These are phyloP conservation scores for Crossocerus cetratus DNA, from an alignment of 2,888 invertebrate species.

Conservation along the genomic window DNA sequence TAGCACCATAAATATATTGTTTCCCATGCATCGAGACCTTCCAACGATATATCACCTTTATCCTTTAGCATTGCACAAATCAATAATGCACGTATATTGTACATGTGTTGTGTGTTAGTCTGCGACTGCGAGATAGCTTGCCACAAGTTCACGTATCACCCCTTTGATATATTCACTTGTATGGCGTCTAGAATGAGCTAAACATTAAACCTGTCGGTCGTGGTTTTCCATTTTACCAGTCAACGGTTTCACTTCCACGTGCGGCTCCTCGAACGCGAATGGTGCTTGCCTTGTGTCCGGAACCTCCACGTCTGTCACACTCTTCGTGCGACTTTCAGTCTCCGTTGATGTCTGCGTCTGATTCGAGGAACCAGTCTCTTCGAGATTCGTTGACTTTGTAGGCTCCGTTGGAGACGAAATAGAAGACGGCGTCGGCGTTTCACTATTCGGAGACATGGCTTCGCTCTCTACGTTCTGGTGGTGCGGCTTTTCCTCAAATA, in stretches of 20 bases:
- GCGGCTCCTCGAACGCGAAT: conserved; percentile 55
- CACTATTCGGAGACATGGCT: conserved; percentile 67
- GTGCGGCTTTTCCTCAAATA: conserved; percentile 86
- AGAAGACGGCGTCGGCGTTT: conserved; percentile 70
- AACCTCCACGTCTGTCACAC: conserved; percentile 55
- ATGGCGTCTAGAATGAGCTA: conserved; percentile 53
- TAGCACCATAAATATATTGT: conserved; percentile 42
- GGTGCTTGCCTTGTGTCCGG: conserved; percentile 69
- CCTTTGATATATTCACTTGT: conserved; percentile 57
- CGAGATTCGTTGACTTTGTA: conserved; percentile 71
- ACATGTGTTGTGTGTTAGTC: conserved; percentile 16
- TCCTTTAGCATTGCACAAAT: conserved; percentile 38
- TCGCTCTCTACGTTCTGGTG: conserved; percentile 71
- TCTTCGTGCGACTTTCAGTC: conserved; percentile 56
- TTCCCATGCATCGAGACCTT: conserved; percentile 3
- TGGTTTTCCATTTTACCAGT: conserved; percentile 60
- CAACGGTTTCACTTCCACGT: conserved; percentile 62
- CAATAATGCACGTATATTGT: conserved; percentile 36
- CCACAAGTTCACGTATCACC: conserved; percentile 54
- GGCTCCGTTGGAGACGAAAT: conserved; percentile 72
- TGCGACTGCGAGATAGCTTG: conserved; percentile 44
- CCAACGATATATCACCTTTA: conserved; percentile 1
- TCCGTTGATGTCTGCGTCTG: conserved; percentile 62
- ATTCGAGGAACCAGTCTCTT: conserved; percentile 68
- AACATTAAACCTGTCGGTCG: conserved; percentile 67